These are phyloP conservation scores for Zosterops japonicus DNA, from an alignment of 2,113 vertebrate genomes.

Conservation along the genomic window DNA sequence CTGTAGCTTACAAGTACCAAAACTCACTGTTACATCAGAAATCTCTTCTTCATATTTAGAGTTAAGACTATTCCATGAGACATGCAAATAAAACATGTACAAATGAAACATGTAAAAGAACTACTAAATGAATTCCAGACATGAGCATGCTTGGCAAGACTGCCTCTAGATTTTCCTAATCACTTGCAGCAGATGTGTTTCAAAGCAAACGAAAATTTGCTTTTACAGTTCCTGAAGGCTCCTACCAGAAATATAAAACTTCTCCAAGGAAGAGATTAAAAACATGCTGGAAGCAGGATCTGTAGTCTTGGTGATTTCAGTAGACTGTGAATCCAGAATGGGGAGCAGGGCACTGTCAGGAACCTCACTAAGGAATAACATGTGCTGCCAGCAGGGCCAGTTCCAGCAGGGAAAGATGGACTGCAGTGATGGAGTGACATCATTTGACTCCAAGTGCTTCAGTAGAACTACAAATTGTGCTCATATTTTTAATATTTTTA, in stretches of 20 bases:
- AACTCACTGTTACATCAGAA: neutral
- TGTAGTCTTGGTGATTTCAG: neutral
- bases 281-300: neutral
- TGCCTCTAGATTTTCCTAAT: neutral
- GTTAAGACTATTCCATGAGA: neutral
- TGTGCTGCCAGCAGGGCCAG: neutral
- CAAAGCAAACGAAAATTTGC: neutral
- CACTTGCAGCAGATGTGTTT: neutral
- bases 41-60: neutral
- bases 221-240: neutral
- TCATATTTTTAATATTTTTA: constrained; percentile 13
- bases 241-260: neutral
- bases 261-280: neutral
- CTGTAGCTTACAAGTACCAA: neutral
- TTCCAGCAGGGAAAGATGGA: neutral
- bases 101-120: neutral
- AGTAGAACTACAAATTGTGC: neutral
- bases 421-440: neutral
- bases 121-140: neutral
- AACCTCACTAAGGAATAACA: neutral
- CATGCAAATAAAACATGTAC: neutral
- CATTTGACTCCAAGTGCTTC: neutral
- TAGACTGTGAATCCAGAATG: neutral
- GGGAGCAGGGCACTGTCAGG: neutral
- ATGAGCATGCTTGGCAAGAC: neutral